These are phyloP conservation scores for Halcyon chelicuti DNA, from an alignment of 2,797 vertebrate genomes.

Conservation along the genomic window DNA sequence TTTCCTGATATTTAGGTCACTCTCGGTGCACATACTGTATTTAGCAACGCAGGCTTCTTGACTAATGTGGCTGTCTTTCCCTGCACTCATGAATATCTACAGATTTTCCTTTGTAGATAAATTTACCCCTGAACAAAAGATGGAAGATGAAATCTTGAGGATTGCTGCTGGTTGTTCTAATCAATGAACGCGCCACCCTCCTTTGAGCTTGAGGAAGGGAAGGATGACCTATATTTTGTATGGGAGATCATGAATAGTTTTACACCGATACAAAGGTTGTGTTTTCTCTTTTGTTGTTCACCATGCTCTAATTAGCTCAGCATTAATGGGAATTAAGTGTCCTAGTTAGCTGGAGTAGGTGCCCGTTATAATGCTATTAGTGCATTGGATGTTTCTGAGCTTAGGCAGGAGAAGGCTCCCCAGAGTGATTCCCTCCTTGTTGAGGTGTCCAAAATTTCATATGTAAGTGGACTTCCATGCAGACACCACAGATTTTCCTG, in stretches of 20 bases:
- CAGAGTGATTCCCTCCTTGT: not conserved
- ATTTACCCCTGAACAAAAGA: not conserved
- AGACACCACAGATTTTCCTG: not conserved
- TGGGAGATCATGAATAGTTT: not conserved
- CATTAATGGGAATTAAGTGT: slow-evolving; percentile 54
- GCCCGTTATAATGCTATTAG: not conserved
- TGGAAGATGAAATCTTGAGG: slow-evolving; percentile 18
- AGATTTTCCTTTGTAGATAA: slow-evolving; percentile 45
- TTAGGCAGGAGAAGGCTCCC: not conserved
- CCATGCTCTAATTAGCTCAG: slow-evolving; percentile 40
- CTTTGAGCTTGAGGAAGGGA: not conserved
- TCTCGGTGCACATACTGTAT: not conserved
- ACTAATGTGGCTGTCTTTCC: slow-evolving; percentile 1
- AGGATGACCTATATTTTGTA: not conserved
- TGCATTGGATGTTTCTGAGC: not conserved
- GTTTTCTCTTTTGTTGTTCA: not conserved
- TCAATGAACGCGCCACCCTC: not conserved
- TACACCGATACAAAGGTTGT: not conserved
- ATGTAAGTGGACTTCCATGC: not conserved
- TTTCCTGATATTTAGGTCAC: slow-evolving; percentile 60
- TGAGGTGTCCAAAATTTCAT: not conserved
- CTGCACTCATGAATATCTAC: slow-evolving; percentile 8
- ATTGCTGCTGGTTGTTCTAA: not conserved
- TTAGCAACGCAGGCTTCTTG: slow-evolving; percentile 34
- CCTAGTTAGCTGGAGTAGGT: slow-evolving; percentile 31